Base-by-base conservation (phyloP, 2,797 vertebrate species). In the Sebastes elongatus region DNA sequence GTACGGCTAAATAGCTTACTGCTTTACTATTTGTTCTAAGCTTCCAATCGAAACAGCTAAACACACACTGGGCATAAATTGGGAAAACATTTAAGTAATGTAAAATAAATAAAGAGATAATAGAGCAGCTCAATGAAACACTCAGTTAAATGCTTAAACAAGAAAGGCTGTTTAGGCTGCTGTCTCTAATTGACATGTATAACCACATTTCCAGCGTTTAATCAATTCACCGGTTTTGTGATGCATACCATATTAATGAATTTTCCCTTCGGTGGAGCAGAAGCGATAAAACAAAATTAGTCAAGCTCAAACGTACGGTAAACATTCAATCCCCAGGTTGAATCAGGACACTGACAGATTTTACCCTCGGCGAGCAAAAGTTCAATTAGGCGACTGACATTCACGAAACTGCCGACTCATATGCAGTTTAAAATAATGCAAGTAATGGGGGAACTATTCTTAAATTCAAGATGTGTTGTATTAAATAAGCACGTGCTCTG, bases 161-260 rank as follows among this genome's bases (percentile, higher is more conserved):
- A 59, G 69, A 73, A 70, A 69, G 25, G 20, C 30, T 78, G 75
- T 63, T 79, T 35, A 66, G 68, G 76, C 56, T 46, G 69, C 71
- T 71, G 71, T 59, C 62, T 53, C 81, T 90, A 92, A 91, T 94
- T 92, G 89, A 92, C 82, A 92, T 92, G 93, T 88, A 88, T 27
- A 68, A 84, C 71, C 71, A 74, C 74, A 81, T 88, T 91, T 85
- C 68, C 60, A 59, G 76, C 27, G 0, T 83, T 92, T 81, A 90
- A 91, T 90, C 78, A 83, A 90, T 90, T 79, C 73, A 30, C 64
- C 23, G 49, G 64, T 81, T 86, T 88, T 66, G 74, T 74, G 82
- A 93, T 89, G 86, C 89, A 80, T 86, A 53, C 76, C 76, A 68
- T 81, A 91, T 89, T 89, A 92, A 91, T 91, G 74, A 87, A 91